A percentile compares a stretch with the other conserved stretches of the same genome.
phyloP scores from a whole-genome alignment of 2,113 vertebrate species.

The Circaetus gallicus region DNA sequence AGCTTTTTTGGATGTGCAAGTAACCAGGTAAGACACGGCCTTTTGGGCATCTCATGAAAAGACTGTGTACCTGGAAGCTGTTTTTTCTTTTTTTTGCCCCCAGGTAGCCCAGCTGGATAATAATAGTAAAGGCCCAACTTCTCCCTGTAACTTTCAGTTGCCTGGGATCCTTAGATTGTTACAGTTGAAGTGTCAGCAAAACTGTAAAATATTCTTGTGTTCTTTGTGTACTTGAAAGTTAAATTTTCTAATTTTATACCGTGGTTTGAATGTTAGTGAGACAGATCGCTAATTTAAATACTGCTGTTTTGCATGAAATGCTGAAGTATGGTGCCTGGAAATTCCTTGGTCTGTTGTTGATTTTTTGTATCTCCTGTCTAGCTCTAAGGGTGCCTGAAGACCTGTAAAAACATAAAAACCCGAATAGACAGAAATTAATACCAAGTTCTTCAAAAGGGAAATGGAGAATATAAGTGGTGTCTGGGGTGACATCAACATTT shows the following conservation, averaged over 20 bases:
- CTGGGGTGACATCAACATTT: constrained; percentile 69
- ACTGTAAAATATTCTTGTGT: background rate
- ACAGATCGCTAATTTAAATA: background rate
- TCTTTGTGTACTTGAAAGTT: background rate
- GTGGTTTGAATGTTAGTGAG: background rate
- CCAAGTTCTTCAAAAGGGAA: constrained; percentile 58
- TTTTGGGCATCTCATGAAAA: background rate
- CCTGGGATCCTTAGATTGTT: background rate
- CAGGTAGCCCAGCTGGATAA: background rate
- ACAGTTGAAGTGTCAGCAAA: background rate
- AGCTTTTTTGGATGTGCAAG: background rate
- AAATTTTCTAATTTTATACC: background rate
- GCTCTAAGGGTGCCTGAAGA: constrained; percentile 40
- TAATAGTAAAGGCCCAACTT: background rate
- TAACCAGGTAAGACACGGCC: background rate
- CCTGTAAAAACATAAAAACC: constrained; percentile 27
- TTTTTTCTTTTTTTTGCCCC: background rate
- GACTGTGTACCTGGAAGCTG: background rate
- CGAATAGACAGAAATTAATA: constrained; percentile 51
- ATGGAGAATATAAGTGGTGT: constrained; percentile 58
- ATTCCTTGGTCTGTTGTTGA: background rate
- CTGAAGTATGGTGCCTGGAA: background rate
- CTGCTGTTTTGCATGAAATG: background rate
- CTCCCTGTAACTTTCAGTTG: background rate
- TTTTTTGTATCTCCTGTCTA: constrained; percentile 15